These are phyloP conservation scores for Cryptoleucopteryx plumbea DNA, from an alignment of 2,113 vertebrate genomes.

Conservation along the genomic window DNA sequence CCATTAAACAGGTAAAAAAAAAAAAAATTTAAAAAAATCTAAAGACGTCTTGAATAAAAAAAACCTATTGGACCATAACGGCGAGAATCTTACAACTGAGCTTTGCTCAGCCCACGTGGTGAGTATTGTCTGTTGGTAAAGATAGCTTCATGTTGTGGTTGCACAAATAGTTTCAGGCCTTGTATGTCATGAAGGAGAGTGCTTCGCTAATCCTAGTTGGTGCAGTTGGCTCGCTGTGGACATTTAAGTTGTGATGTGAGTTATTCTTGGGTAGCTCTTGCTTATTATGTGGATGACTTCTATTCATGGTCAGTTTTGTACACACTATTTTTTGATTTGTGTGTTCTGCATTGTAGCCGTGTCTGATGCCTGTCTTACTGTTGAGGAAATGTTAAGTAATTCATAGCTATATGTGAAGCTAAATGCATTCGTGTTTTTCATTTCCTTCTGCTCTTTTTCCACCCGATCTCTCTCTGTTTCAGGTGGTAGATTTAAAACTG, in stretches of 20 bases:
- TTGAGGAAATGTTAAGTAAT: not conserved
- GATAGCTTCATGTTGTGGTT: not conserved
- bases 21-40: not conserved
- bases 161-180: not conserved
- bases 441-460: not conserved
- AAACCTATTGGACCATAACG: not conserved
- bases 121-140: not conserved
- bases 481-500: conserved; percentile 89
- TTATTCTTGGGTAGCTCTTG: not conserved
- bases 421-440: not conserved
- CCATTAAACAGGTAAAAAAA: conserved; percentile 81
- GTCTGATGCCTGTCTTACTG: not conserved
- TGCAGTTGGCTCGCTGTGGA: not conserved
- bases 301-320: not conserved
- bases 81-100: not conserved
- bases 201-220: not conserved
- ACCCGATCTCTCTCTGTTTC: not conserved
- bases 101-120: not conserved
- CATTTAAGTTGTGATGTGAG: not conserved
- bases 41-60: not conserved
- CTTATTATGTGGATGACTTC: not conserved
- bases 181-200: not conserved
- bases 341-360: not conserved
- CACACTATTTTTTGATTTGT: fast-evolving
- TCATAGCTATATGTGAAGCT: not conserved